Evolutionary conservation across 2,113 vertebrate species (phyloP).

Genomic region (Phainopepla nitens): DNA sequence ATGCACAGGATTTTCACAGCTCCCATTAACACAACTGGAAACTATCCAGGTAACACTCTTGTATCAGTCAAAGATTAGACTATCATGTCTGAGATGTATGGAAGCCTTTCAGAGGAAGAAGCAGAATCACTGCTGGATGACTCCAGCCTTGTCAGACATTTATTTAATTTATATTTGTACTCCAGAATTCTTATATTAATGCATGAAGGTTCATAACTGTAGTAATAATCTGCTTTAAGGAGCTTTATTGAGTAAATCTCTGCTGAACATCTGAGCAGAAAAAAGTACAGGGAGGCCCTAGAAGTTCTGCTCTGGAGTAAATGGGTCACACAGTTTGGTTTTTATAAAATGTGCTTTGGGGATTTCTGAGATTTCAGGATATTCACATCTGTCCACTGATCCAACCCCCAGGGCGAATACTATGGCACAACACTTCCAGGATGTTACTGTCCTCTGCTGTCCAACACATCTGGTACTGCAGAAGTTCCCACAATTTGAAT

Average conservation of each 20-base stretch:
- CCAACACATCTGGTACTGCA: background rate
- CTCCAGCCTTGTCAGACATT: background rate
- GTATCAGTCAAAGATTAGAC: background rate
- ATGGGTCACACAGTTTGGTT: background rate
- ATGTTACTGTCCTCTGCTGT: background rate
- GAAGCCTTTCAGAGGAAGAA: background rate
- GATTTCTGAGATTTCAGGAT: background rate
- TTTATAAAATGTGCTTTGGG: background rate
- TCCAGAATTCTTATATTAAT: background rate
- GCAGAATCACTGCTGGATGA: background rate
- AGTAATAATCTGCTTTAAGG: background rate
- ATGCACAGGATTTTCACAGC: background rate
- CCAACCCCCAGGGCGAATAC: background rate
- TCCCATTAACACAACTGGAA: slow-evolving; percentile 22
- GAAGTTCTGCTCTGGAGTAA: background rate
- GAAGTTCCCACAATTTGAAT: background rate
- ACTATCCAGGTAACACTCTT: background rate
- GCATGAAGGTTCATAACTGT: background rate
- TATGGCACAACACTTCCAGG: background rate
- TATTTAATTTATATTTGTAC: background rate
- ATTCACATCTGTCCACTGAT: background rate
- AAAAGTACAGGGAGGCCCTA: background rate
- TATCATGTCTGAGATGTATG: background rate
- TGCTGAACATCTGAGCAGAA: background rate
- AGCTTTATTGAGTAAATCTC: background rate